phyloP scores from a whole-genome alignment of 2,888 invertebrate genomes.

The Ormyrus thymus region DNA sequence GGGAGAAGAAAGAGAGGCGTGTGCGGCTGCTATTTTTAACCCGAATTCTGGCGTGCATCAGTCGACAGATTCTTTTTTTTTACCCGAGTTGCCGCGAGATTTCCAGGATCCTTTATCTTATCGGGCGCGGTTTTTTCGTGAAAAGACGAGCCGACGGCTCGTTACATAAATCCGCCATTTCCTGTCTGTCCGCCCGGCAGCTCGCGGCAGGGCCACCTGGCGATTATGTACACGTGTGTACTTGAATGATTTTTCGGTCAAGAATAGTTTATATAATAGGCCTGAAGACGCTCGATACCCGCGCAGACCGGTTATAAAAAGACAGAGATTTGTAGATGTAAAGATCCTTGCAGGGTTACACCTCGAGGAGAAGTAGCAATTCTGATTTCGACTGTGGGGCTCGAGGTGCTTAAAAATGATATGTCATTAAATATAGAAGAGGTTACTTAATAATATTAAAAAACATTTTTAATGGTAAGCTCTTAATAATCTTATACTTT shows the following conservation, averaged over 20 bases:
- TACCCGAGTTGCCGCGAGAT: not conserved
- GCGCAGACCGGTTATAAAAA: not conserved
- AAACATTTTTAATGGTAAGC: too few species aligned
- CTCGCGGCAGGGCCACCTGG: not conserved
- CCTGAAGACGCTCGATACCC: constrained; percentile 25
- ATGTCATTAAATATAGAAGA: too few species aligned
- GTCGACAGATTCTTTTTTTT: not conserved
- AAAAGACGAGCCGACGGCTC: constrained; percentile 4
- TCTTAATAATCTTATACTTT: too few species aligned
- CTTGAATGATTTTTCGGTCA: constrained; percentile 39
- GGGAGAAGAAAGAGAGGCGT: not conserved
- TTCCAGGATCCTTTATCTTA: constrained; percentile 32
- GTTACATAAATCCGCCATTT: constrained; percentile 42
- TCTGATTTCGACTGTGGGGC: too few species aligned
- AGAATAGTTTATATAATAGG: constrained; percentile 39
- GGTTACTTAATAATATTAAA: too few species aligned
- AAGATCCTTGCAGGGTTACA: not conserved
- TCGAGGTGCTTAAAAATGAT: too few species aligned
- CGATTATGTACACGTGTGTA: not conserved
- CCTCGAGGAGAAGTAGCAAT: too few species aligned
- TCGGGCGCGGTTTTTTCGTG: constrained; percentile 10
- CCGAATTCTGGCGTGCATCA: too few species aligned
- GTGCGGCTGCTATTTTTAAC: too few species aligned
- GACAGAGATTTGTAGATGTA: not conserved
- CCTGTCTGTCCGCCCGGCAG: not conserved